A percentile compares a stretch with the other conserved stretches of the same genome.
Conservation (phyloP, 1,140 invertebrate genomes). For the Lysiphlebus fabarum region DNA sequence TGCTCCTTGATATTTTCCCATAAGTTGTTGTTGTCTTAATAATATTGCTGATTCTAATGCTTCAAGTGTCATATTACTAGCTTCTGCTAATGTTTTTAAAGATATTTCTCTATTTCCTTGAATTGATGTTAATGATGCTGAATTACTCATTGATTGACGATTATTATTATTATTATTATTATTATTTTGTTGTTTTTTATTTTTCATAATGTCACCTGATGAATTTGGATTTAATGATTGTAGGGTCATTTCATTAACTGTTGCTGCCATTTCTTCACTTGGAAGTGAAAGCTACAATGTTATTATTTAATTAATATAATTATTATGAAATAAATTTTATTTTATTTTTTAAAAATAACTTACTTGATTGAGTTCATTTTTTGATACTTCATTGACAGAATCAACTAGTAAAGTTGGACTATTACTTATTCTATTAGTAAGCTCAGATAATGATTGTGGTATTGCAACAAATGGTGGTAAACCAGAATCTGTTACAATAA, state of each 20-base stretch:
- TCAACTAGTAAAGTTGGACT: conserved; percentile 42
- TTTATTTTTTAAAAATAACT: conserved; percentile 2
- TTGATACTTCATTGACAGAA: conserved; percentile 46
- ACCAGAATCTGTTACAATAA: conserved; percentile 20
- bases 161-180: conserved; percentile 21
- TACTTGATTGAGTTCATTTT: conserved; percentile 47
- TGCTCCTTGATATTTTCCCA: conserved; percentile 58
- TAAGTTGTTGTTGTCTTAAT: conserved; percentile 65
- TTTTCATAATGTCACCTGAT: conserved; percentile 29
- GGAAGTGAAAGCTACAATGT: conserved; percentile 40
- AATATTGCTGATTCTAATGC: conserved; percentile 70
- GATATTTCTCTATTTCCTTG: conserved; percentile 55
- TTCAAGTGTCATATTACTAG: conserved; percentile 71
- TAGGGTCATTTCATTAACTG: conserved; percentile 45
- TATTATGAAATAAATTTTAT: background rate
- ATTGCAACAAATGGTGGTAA: conserved; percentile 50
- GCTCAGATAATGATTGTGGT: conserved; percentile 43
- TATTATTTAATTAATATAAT: background rate
- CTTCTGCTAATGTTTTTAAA: conserved; percentile 57
- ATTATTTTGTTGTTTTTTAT: conserved; percentile 36
- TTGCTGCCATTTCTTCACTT: conserved; percentile 38
- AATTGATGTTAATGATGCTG: conserved; percentile 45
- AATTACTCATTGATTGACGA: conserved; percentile 27
- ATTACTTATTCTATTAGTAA: conserved; percentile 48
- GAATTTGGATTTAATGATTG: conserved; percentile 38